Conservation (phyloP, 2,888 invertebrate species). For the Oasisia sp. region DNA sequence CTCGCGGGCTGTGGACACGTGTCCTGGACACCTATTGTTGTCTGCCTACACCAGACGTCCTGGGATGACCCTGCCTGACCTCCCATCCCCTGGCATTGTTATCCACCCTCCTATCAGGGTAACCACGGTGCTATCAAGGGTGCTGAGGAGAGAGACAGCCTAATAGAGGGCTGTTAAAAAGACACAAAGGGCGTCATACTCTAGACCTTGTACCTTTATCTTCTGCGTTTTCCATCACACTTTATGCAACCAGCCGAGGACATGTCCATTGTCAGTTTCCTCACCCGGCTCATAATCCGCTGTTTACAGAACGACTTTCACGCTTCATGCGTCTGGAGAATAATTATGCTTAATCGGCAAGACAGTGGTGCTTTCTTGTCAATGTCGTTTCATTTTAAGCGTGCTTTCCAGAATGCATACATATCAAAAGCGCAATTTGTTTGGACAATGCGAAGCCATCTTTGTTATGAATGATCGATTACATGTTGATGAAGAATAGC, state of each 20-base stretch:
- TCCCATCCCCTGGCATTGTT: not conserved
- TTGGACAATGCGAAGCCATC: not conserved
- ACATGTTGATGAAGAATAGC: not conserved
- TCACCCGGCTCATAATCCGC: not conserved
- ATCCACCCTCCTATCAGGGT: not conserved
- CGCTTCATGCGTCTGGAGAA: not conserved
- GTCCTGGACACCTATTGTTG: not conserved
- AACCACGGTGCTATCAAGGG: not conserved
- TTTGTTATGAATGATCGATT: not conserved
- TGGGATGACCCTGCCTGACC: not conserved
- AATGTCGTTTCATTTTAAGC: no score
- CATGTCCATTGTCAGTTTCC: not conserved
- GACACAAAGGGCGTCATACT: not conserved
- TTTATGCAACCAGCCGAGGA: not conserved
- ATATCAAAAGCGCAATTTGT: not conserved
- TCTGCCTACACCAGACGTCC: not conserved
- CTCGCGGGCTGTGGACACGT: not conserved
- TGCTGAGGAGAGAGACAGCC: not conserved
- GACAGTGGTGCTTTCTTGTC: not conserved
- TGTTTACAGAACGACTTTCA: not conserved
- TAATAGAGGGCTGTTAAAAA: not conserved
- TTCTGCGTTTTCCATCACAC: slow-evolving; percentile 4
- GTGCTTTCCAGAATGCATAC: not conserved
- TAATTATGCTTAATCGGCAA: not conserved
- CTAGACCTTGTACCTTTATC: not conserved